These are phyloP conservation scores for Pissodes strobi DNA, from an alignment of 1,140 invertebrate genomes.

Conservation along the genomic window DNA sequence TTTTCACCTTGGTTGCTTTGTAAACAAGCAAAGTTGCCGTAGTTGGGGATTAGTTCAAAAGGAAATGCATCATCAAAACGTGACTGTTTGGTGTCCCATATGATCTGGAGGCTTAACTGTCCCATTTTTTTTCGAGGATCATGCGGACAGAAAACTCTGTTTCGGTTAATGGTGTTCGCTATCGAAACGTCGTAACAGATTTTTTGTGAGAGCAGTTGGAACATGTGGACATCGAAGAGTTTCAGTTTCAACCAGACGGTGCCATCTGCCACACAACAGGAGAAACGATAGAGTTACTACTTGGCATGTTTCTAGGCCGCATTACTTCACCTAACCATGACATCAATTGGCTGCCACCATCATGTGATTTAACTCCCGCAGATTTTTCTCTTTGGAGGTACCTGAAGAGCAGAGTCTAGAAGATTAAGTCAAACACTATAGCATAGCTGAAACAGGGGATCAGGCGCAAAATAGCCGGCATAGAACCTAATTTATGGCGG, in stretches of 20 bases:
- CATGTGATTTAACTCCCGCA: no score
- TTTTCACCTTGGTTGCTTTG: no score
- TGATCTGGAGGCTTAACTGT: not conserved
- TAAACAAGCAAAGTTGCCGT: no score
- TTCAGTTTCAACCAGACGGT: not conserved
- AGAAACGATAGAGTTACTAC: not conserved
- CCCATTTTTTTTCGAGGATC: not conserved
- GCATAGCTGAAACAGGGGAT: conserved; percentile 40
- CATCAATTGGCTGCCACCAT: conserved; percentile 38
- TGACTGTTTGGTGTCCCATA: not conserved
- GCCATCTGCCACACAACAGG: conserved; percentile 1
- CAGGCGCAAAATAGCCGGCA: conserved; percentile 33
- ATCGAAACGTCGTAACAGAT: not conserved
- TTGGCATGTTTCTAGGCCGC: not conserved
- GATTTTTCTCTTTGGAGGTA: conserved; percentile 50
- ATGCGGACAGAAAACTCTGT: not conserved
- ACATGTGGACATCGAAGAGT: not conserved
- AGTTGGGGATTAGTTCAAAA: not conserved
- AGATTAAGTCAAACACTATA: conserved; percentile 37
- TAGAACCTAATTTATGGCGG: conserved; percentile 24
- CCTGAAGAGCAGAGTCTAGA: conserved; percentile 46
- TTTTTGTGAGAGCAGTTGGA: not conserved
- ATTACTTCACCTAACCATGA: not conserved
- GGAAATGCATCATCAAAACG: not conserved
- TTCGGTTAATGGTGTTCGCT: not conserved